phyloP scores from a whole-genome alignment of 2,797 vertebrate species.

The Anguilla megastoma region DNA sequence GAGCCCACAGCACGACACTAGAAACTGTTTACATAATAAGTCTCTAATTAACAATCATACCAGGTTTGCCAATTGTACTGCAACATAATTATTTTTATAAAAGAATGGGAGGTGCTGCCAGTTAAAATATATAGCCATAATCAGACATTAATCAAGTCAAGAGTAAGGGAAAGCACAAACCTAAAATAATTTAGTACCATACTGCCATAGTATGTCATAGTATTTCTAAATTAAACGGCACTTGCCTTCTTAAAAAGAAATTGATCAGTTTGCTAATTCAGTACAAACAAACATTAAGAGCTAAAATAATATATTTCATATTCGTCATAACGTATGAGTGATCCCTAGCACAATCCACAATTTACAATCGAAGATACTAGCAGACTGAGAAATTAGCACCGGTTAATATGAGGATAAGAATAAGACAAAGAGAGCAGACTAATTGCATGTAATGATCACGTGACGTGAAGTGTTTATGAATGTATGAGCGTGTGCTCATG shows the following conservation, averaged over 20 bases:
- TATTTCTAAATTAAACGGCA: neutral
- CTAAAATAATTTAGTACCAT: neutral
- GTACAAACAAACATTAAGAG: neutral
- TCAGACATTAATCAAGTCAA: constrained; percentile 18
- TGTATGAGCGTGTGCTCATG: neutral
- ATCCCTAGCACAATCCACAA: neutral
- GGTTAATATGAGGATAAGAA: neutral
- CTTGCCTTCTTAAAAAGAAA: neutral
- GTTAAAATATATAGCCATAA: constrained; percentile 27
- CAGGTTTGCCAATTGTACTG: constrained; percentile 50
- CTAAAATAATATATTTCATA: neutral
- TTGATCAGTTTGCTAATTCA: neutral
- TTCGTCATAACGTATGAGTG: neutral
- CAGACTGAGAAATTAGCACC: neutral
- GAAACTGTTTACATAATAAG: constrained; percentile 48
- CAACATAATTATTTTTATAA: constrained; percentile 48
- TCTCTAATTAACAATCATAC: constrained; percentile 56
- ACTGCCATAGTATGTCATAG: neutral
- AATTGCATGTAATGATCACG: neutral
- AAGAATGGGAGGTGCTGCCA: constrained; percentile 43
- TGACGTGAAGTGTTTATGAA: neutral
- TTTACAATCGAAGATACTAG: neutral
- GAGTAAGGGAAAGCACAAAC: constrained; percentile 19
- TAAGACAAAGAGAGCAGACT: neutral
- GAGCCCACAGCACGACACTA: constrained; percentile 38